Evolutionary conservation across 2,888 invertebrate genomes (phyloP), one percentile per base, ranked within the genome.

Genomic region (Micoletzkya japonica): DNA sequence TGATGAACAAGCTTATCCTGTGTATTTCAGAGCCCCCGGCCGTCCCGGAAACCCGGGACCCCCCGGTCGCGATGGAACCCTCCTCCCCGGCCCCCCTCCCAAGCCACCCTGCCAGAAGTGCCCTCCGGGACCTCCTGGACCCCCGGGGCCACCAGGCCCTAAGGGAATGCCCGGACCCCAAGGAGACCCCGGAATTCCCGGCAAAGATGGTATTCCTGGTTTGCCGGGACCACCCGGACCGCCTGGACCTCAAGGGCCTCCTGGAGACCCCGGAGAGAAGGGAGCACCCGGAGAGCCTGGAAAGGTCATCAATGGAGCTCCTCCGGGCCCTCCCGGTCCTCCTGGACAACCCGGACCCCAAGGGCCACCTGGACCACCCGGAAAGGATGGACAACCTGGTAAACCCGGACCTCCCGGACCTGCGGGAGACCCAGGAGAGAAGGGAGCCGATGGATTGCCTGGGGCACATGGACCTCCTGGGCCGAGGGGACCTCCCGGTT

Each of bases 71-170:
- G 81, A 81, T 57, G 81, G 81, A 7, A 73, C 81, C 17, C 79
- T 85, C 26, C 77, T 85, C 10, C 85, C 85, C 14, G 84, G 84
- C 50, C 85, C 85, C 44, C 85, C 85, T 58, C 85, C 85, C 32
- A 85, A 85, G 70, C 84, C 85, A 20, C 85, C 85, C 63, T 85
- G 85, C 71, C 85, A 85, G 73, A 85, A 85, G 36, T 67, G 56
- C 49, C n/a, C n/a, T n/a, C 73, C 80, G 24, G 84, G 85, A 69
- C 85, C 85, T 59, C 83, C 83, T 54, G 85, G 83, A 71, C 82
- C 81, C 73, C 54, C 17, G 26, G 67, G 58, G 54, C 50, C 56
- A 39, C 57, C 57, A 32, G 81, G 81, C 39, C 78, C 84, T 36
- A 74, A 83, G 72, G 82, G 84, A 67, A 73, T 78, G 7, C 79